Evolutionary conservation across 2,113 vertebrate species (phyloP), one percentile per base, ranked within the genome.

Genomic region (Sebastes schlegelii): DNA sequence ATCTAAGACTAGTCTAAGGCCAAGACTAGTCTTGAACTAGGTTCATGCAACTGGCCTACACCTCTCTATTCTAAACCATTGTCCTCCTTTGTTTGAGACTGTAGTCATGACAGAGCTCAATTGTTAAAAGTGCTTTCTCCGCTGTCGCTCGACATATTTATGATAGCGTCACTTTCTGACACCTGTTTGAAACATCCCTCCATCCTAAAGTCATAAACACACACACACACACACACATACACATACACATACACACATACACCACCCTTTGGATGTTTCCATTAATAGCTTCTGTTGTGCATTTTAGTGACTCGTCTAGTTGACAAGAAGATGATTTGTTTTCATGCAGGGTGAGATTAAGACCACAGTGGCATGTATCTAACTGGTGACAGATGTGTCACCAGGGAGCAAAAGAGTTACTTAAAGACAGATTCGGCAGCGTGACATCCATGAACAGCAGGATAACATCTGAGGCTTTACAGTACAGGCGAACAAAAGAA

Each of bases 101-200:
- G 13, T 12, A 26, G 17, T 70, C 54, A 14, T 55, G 64, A 69
- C 61, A 67, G 73, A 79, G 65, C 43, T 52, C 74, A 85, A 57
- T 83, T 67, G 70, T 55, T 83, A 16, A 84, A 60, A 79, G 58
- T 80, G 61, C 65, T 84, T 67, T 80, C 55, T 62, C 52, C 34
- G 42, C 52, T 51, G 63, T 67, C 8, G 16, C 71, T 51, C 76
- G 75, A 60, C 57, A 61, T 82, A 79, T 88, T 86, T 87, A 86
- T 46, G 75, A 80, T 21, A 16, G 57, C 26, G 0, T 58, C 26
- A 4, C 57, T 69, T 80, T 82, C 48, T 45, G 17, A 67, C 77
- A 65, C 49, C 57, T 51, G 13, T 60, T n/a, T 23, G 13, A 16
- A 42, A 54, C 51, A 49, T 74, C 46, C 4, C 14, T 77, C 45